Evolutionary conservation across 2,113 vertebrate genomes (phyloP).

Genomic region (Nycticorax nycticorax): DNA sequence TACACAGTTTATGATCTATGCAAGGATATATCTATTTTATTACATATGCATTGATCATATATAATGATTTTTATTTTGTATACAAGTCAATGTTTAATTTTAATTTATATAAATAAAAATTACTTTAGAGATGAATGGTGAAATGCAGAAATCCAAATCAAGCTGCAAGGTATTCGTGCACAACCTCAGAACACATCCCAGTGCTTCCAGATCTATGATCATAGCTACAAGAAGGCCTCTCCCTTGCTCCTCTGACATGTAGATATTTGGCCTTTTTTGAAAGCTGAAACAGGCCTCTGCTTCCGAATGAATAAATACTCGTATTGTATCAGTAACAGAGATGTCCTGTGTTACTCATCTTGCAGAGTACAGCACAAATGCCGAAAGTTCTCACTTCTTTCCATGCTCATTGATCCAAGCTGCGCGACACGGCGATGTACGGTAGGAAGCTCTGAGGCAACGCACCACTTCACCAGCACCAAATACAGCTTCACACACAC

Average conservation of each 20-base stretch:
- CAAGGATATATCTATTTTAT: not conserved
- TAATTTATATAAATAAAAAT: not conserved
- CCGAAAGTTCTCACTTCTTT: not conserved
- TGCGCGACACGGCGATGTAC: accelerated
- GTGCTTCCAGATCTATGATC: not conserved
- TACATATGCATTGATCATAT: not conserved
- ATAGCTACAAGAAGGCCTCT: not conserved
- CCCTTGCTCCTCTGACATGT: not conserved
- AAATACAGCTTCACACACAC: not conserved
- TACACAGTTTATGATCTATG: not conserved
- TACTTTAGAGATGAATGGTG: not conserved
- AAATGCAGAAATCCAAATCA: not conserved
- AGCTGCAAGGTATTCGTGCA: not conserved
- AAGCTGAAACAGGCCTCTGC: conserved; percentile 15
- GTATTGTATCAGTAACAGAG: conserved; percentile 32
- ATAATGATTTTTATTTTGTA: not conserved
- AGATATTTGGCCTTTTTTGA: conserved; percentile 1
- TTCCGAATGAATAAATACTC: conserved; percentile 27
- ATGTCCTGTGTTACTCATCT: conserved; percentile 35
- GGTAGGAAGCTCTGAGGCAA: not conserved
- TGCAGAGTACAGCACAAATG: not conserved
- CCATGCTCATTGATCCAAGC: not conserved
- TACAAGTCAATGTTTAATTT: not conserved
- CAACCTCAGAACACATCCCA: not conserved
- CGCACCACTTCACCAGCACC: not conserved